Conservation (phyloP, 1,140 invertebrate species). For the Galleria mellonella region DNA sequence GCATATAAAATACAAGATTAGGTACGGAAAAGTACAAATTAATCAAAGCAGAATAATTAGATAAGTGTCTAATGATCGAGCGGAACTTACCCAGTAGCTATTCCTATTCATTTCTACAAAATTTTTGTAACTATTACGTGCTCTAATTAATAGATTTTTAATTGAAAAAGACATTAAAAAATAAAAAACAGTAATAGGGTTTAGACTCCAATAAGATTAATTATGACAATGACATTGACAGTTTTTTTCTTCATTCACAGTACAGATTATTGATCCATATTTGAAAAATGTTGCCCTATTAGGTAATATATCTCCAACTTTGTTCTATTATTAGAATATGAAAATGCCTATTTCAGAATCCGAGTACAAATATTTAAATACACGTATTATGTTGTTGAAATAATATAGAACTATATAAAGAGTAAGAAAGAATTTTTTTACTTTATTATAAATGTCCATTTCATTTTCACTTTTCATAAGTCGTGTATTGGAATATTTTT, state of each 20-base stretch:
- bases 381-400: too few species aligned
- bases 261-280: conserved; percentile 3
- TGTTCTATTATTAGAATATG: too few species aligned
- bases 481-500: too few species aligned
- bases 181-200: neutral
- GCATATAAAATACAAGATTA: too few species aligned
- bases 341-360: too few species aligned
- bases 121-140: conserved; percentile 32
- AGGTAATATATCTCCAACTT: too few species aligned
- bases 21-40: neutral
- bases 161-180: conserved; percentile 43
- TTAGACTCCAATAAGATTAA: neutral
- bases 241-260: conserved; percentile 8
- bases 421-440: too few species aligned
- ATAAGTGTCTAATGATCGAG: neutral
- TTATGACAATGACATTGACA: conserved; percentile 3
- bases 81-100: conserved; percentile 36
- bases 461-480: too few species aligned
- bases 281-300: conserved; percentile 8
- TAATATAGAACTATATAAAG: too few species aligned
- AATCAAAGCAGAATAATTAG: neutral
- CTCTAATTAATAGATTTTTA: conserved; percentile 39
- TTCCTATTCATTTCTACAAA: conserved; percentile 28
- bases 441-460: too few species aligned
- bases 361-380: too few species aligned